Percentiles rank a stretch among this genome's conserved stretches.
Evolutionary conservation across 2,888 invertebrate genomes (phyloP).

Genomic region (Busseola fusca): DNA sequence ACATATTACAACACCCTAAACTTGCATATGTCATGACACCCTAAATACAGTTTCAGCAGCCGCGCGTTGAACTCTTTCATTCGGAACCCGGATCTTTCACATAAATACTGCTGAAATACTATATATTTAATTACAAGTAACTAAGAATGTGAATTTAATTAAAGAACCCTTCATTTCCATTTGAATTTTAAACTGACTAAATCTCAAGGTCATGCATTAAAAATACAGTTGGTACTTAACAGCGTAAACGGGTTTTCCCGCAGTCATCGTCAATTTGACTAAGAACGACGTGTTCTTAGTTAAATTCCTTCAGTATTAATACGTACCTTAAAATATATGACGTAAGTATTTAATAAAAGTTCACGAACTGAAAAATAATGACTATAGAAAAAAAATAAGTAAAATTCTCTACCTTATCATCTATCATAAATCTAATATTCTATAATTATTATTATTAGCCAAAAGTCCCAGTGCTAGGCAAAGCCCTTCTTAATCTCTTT

Average conservation of each 20-base stretch:
- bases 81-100: constrained; percentile 52
- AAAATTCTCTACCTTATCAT: neutral
- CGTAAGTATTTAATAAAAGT: neutral
- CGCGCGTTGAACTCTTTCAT: constrained; percentile 83
- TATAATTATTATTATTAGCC: neutral
- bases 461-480: neutral
- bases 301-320: neutral
- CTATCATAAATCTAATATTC: neutral
- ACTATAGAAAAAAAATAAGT: neutral
- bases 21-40: neutral
- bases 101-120: constrained; percentile 34
- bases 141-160: too few species aligned
- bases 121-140: constrained; percentile 9
- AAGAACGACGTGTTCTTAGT: neutral
- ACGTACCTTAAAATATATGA: neutral
- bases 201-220: constrained; percentile 31
- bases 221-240: constrained; percentile 2
- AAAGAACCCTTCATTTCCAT: neutral
- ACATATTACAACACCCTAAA: neutral
- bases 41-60: neutral
- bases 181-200: neutral
- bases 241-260: neutral
- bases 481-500: neutral
- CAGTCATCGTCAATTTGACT: neutral
- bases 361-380: neutral